Evolutionary conservation across 1,140 invertebrate species (phyloP), one percentile per base, ranked within the genome.

Genomic region (Drosophila asahinai): DNA sequence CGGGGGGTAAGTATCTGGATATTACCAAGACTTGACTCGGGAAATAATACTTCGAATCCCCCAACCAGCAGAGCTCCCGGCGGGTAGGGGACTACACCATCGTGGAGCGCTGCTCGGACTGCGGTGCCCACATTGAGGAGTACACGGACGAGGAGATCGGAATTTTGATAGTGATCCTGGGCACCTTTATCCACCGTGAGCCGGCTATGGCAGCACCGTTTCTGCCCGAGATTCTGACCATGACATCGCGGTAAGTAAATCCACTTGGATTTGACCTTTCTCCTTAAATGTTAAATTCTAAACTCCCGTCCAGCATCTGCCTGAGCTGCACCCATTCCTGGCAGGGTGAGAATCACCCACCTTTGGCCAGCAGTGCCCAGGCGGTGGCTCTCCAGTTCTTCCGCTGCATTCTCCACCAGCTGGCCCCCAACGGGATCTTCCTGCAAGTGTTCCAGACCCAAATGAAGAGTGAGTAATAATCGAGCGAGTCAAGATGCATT

Each of bases 111-210:
- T 95, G 93, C 87, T 95, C 96, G 3, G 96, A 98, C 92, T 98
- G 97, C 93, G 97, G 97, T 47, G 95, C 95, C 60, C 92, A 96
- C 2, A 95, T 97, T 78, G 98, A 99, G 94, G 96, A 98, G 89
- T 99, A 99, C 93, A 98, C 97, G 77, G 98, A 99, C 93, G 98
- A 99, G 93, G 99, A 99, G 92, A 94, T 99, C 42, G 98, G 98
- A 1, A 94, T 99, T 27, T 98, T 98, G 91, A 97, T 99, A 72
- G 97, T 99, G 30, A 97, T 97, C 62, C 93, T 99, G 52, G 97
- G 97, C 25, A 99, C 99, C 1, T 99, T 98, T 93, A 97, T 99
- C 68, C 98, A 99, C 93, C 94, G 98, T 47, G 98, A 99, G 92
- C 98, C 99, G 8, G 95, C 96, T 8, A 94, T 99, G 83, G 98